phyloP scores from a whole-genome alignment of 2,113 vertebrate genomes.

The Brachyhypopomus gauderio region DNA sequence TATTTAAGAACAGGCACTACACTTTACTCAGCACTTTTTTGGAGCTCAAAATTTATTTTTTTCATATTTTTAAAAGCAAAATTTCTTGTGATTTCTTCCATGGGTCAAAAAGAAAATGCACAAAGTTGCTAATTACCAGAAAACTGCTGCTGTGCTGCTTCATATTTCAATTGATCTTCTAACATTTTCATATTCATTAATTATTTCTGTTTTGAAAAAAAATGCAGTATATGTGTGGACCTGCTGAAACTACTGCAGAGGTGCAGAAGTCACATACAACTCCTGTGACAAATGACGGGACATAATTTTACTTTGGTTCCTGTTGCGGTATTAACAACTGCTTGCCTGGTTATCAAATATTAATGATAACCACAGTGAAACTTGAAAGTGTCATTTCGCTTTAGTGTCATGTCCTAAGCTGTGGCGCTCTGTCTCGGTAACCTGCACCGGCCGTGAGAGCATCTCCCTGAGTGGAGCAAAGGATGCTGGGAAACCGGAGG shows the following conservation, averaged over 20 bases:
- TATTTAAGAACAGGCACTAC: neutral
- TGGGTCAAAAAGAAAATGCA: too few relatives aligned
- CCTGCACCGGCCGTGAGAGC: neutral
- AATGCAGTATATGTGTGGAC: neutral
- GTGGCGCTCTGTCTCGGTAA: neutral
- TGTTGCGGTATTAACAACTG: constrained; percentile 25
- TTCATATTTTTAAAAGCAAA: too few relatives aligned
- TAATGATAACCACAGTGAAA: constrained; percentile 20
- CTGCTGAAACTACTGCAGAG: constrained; percentile 11
- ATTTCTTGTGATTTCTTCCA: too few relatives aligned
- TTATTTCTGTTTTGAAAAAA: too few relatives aligned
- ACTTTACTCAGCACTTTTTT: neutral
- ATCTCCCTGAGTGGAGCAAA: neutral
- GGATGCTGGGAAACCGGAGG: neutral
- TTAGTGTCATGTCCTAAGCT: neutral
- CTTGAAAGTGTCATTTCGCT: constrained; percentile 24
- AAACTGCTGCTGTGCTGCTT: too few relatives aligned
- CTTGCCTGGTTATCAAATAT: constrained; percentile 31
- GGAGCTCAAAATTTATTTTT: neutral
- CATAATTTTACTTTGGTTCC: constrained; percentile 15
- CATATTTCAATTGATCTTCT: neutral
- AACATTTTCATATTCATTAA: constrained; percentile 7
- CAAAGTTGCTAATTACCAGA: too few relatives aligned
- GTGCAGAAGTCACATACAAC: neutral
- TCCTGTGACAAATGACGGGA: neutral